Evolutionary conservation across 2,888 invertebrate species (phyloP), one percentile per base, ranked within the genome.

Genomic region (Aporophyla lueneburgensis): DNA sequence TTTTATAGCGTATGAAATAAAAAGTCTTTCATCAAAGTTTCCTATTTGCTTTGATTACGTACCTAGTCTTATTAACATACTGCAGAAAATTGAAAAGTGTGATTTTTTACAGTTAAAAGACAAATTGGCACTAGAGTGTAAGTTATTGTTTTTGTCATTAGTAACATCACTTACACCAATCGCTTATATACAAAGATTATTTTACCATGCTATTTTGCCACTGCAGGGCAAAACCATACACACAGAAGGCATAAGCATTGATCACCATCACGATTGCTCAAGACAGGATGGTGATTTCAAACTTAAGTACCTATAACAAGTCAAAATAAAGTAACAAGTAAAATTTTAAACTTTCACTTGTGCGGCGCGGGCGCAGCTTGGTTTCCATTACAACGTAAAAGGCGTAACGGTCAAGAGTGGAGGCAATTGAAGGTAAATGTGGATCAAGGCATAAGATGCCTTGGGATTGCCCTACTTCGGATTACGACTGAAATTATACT

Each of bases 361-460:
- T 19, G 33, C 49, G 14, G 14, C 21, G 46, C 56, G 6, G 24
- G 24, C 58, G 43, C 59, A 33, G 27, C 33, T 33, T 51, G 27
- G 14, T 53, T 40, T 81, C 43, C 46, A 78, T 67, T 7, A 49
- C 43, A 67, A 61, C 56, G 51, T 72, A 69, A 68, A 62, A 59
- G 40, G 56, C 65, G 73, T 83, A 83, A 74, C 69, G 76, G 81
- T 65, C 68, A 81, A 76, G 75, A 85, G 81, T 84, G 76, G 46
- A 56, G 79, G 71, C 80, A 80, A 79, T 70, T 43, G 72, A 24
- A 51, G 33, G 67, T 33, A 51, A 65, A 78, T 85, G 75, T 85
- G 66, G 85, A 78, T 74, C 59, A 74, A 81, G 81, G 86, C 27
- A 40, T 58, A 59, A 68, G 83, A 85, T 82, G 81, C 69, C 76